Base-by-base conservation (phyloP, 1,140 invertebrate species). In the Pseudomyrmex gracilis region DNA sequence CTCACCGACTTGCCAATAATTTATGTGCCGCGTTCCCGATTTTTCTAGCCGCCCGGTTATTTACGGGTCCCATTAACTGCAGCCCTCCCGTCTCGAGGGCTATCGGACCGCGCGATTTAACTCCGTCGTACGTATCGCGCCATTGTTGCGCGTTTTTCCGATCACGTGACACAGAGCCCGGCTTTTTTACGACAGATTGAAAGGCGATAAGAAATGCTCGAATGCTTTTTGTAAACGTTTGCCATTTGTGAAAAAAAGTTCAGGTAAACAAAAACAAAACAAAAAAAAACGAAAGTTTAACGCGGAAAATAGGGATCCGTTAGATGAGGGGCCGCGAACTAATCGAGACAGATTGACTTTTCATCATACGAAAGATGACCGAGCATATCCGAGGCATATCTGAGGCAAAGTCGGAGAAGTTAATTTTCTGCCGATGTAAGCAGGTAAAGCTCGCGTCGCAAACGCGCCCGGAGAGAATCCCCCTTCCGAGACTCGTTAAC, bases 361-460 rank as follows among this genome's bases (percentile, higher is more conserved):
- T 78, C 70, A 57, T 22, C 49, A 34, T 13, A 57, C 13, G 74
- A 12, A 51, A 57, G 34, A 17, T 49, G 60, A 63, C 58, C 55
- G 15, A 20, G 47, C 61, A 24, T 78, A 78, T 45, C 47, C 13
- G 76, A 34, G 34, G 7, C 60, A 49, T n/a, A n/a, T n/a, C n/a
- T n/a, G n/a, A n/a, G n/a, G n/a, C n/a, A n/a, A n/a, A 1, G 66
- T 53, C n/a, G 53, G 76, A 17, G 43, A 34, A 80, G 53, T 58
- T 70, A 80, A 80, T 80, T 80, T 80, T 80, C 76, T 80, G 55
- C 53, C 76, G 66, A 60, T 49, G 66, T 58, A 80, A 80, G 76
- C 76, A 60, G 66, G 43, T 71, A 71, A 71, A 80, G 66, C 43
- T 12, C 76, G 76, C 66, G 22, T 24, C 66, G 76, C 66, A 45